These are phyloP conservation scores for Turritopsis dohrnii DNA, from an alignment of 30 jellyfish, hydroid and myxozoan genomes.

Conservation along the genomic window DNA sequence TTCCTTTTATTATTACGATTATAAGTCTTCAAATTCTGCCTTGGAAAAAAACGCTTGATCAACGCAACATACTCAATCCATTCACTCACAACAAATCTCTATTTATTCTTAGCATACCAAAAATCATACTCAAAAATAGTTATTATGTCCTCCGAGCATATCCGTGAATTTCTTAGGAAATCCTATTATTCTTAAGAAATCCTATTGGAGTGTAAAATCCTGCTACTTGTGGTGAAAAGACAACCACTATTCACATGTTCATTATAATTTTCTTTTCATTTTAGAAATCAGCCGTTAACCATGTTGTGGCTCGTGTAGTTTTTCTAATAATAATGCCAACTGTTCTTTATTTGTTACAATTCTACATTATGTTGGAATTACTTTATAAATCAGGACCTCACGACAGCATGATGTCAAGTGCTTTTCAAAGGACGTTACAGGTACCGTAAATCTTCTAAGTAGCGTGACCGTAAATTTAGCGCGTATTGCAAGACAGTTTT, in stretches of 20 bases:
- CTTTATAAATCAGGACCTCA: constrained; percentile 87
- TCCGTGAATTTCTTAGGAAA: too few species aligned
- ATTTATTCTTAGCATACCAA: too few species aligned
- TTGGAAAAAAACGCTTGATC: neutral
- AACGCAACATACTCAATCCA: too few species aligned
- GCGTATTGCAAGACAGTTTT: too few species aligned
- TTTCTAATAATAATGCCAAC: constrained; percentile 64
- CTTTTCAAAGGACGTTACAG: constrained; percentile 75
- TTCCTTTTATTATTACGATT: neutral
- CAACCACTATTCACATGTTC: neutral
- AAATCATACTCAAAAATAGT: too few species aligned
- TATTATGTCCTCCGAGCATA: too few species aligned
- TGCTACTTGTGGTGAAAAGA: too few species aligned
- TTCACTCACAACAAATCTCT: too few species aligned
- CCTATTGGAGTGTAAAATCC: too few species aligned
- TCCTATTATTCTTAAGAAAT: too few species aligned
- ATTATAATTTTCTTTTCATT: constrained; percentile 2
- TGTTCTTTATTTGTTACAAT: constrained; percentile 60
- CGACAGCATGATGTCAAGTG: constrained; percentile 91
- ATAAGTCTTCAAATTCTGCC: neutral
- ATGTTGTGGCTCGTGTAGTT: constrained; percentile 62
- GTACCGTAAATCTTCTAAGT: too few species aligned
- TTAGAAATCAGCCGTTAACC: constrained; percentile 44
- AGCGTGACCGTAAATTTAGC: too few species aligned
- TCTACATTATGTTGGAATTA: constrained; percentile 65